A percentile compares a stretch with the other conserved stretches of the same genome.
Evolutionary conservation across 2,888 invertebrate genomes (phyloP).

Genomic region (Micoletzkya japonica): DNA sequence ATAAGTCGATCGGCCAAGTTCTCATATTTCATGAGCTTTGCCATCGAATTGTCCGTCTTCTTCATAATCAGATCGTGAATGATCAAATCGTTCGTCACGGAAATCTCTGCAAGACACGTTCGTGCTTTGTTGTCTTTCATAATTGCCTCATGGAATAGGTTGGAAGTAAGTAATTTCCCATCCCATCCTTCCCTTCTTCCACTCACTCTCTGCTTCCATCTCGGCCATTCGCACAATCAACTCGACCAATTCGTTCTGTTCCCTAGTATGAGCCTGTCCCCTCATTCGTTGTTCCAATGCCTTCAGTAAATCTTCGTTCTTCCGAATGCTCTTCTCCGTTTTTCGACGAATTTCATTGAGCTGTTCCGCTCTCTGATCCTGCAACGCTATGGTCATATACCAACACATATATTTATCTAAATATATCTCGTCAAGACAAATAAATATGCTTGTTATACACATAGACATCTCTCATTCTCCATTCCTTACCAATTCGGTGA

Average conservation of each 20-base stretch:
- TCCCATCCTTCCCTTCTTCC: too few species aligned
- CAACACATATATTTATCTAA: not conserved
- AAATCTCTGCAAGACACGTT: conserved; percentile 49
- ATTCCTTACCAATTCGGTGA: conserved; percentile 34
- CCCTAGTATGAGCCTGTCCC: conserved; percentile 70
- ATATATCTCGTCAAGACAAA: too few species aligned
- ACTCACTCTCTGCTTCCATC: conserved; percentile 84
- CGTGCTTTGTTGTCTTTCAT: too few species aligned
- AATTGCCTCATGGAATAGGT: too few species aligned
- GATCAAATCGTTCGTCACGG: conserved; percentile 55
- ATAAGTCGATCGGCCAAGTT: conserved; percentile 58
- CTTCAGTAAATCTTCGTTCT: conserved; percentile 29
- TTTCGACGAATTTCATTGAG: conserved; percentile 53
- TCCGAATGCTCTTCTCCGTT: conserved; percentile 53
- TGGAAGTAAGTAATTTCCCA: not conserved
- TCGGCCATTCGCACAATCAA: conserved; percentile 89
- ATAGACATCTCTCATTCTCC: not conserved
- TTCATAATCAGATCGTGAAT: conserved; percentile 54
- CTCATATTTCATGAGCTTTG: conserved; percentile 58
- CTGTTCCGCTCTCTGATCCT: conserved; percentile 39
- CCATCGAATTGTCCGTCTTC: conserved; percentile 57
- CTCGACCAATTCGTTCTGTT: conserved; percentile 85
- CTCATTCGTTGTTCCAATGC: conserved; percentile 13
- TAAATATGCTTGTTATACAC: too few species aligned
- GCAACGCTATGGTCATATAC: conserved; percentile 17